A percentile compares a stretch with the other conserved stretches of the same genome.
These are phyloP conservation scores for Melopsittacus undulatus DNA, from an alignment of 2,797 vertebrate species.

Conservation along the genomic window DNA sequence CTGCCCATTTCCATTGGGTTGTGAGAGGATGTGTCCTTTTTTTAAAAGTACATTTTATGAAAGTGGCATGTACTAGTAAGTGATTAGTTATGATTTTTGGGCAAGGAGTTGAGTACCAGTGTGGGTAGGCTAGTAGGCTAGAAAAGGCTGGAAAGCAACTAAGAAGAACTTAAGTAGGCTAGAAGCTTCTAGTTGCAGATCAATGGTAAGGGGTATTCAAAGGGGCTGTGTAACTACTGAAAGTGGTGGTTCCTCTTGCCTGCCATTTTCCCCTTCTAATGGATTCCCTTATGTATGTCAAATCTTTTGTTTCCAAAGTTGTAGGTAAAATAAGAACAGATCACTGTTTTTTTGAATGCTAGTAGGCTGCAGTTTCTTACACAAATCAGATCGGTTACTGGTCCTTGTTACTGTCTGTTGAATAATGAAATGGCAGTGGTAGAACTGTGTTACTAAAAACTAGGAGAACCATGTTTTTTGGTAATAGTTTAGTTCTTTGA, in stretches of 20 bases:
- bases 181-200: background rate
- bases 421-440: background rate
- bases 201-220: background rate
- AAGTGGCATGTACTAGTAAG: background rate
- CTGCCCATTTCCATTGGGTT: background rate
- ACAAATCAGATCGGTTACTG: background rate
- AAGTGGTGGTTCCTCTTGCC: background rate
- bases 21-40: background rate
- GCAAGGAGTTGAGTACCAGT: background rate
- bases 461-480: background rate
- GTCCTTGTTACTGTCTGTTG: background rate
- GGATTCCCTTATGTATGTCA: background rate
- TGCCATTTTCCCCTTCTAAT: rapidly evolving
- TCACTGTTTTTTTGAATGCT: rapidly evolving
- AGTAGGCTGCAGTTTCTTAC: background rate
- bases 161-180: rapidly evolving
- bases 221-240: background rate
- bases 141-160: background rate
- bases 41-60: rapidly evolving
- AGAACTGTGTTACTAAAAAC: background rate
- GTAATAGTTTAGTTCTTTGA: background rate
- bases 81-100: rapidly evolving
- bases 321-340: background rate
- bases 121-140: background rate
- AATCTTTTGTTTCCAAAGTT: background rate